Base-by-base conservation (phyloP, 2,113 vertebrate species). In the Platycercus adscitus region DNA sequence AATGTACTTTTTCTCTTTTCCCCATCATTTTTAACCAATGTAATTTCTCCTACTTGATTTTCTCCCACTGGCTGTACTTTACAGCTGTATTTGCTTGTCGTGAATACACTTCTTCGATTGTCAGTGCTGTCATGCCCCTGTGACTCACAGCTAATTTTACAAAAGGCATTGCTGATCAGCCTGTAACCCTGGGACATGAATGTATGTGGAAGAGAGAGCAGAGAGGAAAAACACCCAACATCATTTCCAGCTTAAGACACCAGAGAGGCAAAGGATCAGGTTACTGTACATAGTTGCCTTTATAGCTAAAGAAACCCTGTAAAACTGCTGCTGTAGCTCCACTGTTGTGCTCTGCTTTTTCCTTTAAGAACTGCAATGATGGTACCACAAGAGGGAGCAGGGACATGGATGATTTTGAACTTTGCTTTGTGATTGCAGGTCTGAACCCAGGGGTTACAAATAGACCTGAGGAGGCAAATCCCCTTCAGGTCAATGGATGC, bases 111-210 rank as follows among this genome's bases (percentile, higher is more conserved):
- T 49, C 46, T 75, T 84, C 6, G 1, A 56, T 60, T 90, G 71
- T 60, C 41, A 75, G 52, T 26, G 47, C 73, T 92, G 73, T 50
- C 70, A 16, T 93, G 78, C 37, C 77, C 83, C 64, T 49, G n/a
- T 93, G 91, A 80, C 83, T 97, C 92, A 86, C 52, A 87, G 86
- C n/a, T 94, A 91, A 88, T 94, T 95, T 82, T 50, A 56, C 81
- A 81, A 68, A 91, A 88, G 78, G 1, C 35, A 63, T 72, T 3
- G 1, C 46, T 35, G 72, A 83, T 47, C 11, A 70, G 53, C 69
- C 81, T 79, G 65, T 79, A 92, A 91, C 72, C 86, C 77, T 21
- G 60, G 41, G 44, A 87, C 56, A 20, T 23, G 21, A 39, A 68
- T 61, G 69, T 33, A n/a, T 72, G 64, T 8, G 81, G 72, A 76